Percentiles rank a stretch among this genome's conserved stretches.
Evolutionary conservation across 2,113 vertebrate genomes (phyloP).

Genomic region (Megatriorchis doriae): DNA sequence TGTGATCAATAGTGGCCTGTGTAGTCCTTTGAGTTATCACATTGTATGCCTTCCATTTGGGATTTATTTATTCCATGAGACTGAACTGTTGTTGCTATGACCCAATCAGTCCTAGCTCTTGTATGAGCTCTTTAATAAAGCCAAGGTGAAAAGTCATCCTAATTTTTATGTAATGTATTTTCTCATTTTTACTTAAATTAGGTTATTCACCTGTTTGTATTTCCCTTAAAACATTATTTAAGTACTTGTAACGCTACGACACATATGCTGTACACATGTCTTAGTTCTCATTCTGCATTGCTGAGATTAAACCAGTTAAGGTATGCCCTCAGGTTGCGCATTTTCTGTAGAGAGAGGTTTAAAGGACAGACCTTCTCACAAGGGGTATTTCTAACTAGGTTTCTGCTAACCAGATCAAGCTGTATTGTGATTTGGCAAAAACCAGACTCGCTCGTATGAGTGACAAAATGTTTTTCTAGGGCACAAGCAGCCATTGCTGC

Average conservation of each 20-base stretch:
- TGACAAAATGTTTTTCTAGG: background rate
- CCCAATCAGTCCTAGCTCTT: background rate
- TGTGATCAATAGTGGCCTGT: background rate
- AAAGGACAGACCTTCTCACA: background rate
- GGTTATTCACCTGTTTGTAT: background rate
- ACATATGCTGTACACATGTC: fast-evolving
- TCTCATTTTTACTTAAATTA: background rate
- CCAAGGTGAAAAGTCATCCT: background rate
- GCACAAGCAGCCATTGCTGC: background rate
- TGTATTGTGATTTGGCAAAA: background rate
- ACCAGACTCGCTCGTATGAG: background rate
- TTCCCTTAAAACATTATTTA: background rate
- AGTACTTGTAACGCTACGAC: background rate
- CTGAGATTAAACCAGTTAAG: background rate
- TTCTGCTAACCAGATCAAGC: background rate
- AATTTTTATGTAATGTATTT: background rate
- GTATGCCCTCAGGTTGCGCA: background rate
- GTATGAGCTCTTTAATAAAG: background rate
- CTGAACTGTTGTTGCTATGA: background rate
- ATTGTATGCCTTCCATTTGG: background rate
- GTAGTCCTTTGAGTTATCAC: background rate
- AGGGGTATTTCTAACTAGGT: background rate
- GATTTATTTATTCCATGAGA: background rate
- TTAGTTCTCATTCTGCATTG: background rate
- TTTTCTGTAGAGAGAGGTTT: background rate